Percentiles rank a stretch among this genome's conserved stretches.
These are phyloP conservation scores for Nemurella pictetii DNA, from an alignment of 2,888 invertebrate species.

Conservation along the genomic window DNA sequence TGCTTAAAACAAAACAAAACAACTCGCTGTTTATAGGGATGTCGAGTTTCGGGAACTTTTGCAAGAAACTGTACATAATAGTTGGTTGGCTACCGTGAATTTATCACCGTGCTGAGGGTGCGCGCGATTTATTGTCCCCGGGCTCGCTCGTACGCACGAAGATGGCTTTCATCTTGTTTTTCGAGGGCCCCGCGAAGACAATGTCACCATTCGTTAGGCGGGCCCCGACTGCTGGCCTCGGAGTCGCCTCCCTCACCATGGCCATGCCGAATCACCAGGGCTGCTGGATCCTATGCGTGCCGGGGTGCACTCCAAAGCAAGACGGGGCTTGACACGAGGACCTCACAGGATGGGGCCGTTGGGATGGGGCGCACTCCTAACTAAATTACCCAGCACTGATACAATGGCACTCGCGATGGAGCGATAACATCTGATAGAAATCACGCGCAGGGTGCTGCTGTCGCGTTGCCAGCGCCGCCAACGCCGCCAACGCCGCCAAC, in stretches of 20 bases:
- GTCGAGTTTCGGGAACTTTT: not conserved
- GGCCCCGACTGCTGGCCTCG: no score
- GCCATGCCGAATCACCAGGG: no score
- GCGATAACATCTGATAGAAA: not conserved
- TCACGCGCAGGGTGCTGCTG: not conserved
- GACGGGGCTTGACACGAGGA: not conserved
- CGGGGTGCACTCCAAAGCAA: no score
- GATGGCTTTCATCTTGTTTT: slow-evolving; percentile 12
- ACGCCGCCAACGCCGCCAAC: not conserved
- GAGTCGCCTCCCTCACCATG: no score
- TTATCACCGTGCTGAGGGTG: not conserved
- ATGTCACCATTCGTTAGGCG: slow-evolving; percentile 15
- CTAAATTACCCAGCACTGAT: not conserved
- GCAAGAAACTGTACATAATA: slow-evolving; percentile 15
- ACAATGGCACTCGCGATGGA: not conserved
- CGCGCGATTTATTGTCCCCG: not conserved
- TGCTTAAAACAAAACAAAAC: slow-evolving; percentile 8
- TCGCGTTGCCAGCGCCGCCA: not conserved
- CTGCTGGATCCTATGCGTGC: no score
- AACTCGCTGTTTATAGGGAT: not conserved
- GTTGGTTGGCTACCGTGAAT: not conserved
- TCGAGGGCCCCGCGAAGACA: not conserved
- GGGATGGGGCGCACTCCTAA: not conserved
- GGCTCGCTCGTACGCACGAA: not conserved
- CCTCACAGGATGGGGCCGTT: not conserved